Conservation (phyloP, 2,797 vertebrate species). For the Neosilurus hyrtlii region DNA sequence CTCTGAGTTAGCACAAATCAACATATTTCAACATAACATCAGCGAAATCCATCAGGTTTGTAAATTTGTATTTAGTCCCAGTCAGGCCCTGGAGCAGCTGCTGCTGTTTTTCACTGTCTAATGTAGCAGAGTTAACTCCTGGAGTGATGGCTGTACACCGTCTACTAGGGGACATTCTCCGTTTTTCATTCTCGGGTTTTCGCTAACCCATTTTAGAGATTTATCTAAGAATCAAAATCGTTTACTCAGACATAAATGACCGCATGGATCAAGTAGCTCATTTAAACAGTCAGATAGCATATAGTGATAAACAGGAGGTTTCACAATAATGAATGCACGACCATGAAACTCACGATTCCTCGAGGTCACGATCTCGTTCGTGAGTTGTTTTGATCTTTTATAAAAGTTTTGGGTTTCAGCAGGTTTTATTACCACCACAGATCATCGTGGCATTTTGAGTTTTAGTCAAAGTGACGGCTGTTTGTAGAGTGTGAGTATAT, state of each 20-base stretch:
- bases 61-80: not conserved
- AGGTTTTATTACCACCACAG: slow-evolving; percentile 1
- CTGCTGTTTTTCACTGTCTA: slow-evolving; percentile 19
- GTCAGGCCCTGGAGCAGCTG: not conserved
- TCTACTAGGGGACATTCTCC: not conserved
- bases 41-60: not conserved
- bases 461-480: not conserved
- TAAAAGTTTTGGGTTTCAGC: slow-evolving; percentile 18
- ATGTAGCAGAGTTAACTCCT: not conserved
- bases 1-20: not conserved
- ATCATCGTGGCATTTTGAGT: not conserved
- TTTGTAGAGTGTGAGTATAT: not conserved
- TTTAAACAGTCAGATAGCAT: slow-evolving; percentile 18
- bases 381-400: not conserved
- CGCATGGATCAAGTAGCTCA: slow-evolving; percentile 15
- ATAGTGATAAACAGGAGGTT: slow-evolving; percentile 13
- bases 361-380: not conserved
- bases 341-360: not conserved
- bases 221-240: slow-evolving; percentile 13
- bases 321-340: slow-evolving; percentile 23
- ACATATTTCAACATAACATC: slow-evolving; percentile 7
- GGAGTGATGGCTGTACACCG: not conserved
- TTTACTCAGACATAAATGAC: slow-evolving; percentile 15
- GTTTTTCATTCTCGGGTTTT: not conserved
- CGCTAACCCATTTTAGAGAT: slow-evolving; percentile 7